Evolutionary conservation across 2,113 vertebrate genomes (phyloP), one percentile per base, ranked within the genome.

Genomic region (Notechis scutatus): DNA sequence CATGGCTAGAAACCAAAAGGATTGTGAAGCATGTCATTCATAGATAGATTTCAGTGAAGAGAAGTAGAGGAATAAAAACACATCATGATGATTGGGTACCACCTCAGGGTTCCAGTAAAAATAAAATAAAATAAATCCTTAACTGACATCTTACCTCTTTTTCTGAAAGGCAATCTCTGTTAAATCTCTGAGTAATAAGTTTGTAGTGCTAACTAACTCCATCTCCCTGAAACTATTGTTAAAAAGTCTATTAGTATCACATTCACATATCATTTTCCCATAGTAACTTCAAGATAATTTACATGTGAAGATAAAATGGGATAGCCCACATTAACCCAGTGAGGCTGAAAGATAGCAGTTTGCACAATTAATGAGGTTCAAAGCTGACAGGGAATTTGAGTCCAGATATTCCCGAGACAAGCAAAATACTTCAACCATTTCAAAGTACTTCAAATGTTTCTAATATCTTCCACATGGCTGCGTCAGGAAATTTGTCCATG

Each of bases 21-120:
- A 94, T 81, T 91, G 95, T 92, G 90, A 95, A 92, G 90, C 89
- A 90, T 95, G 91, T 94, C 94, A 95, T 96, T 95, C 92, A 94
- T 90, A 96, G 91, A 95, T 96, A 92, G 94, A 92, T 94, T 97
- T 96, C 92, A 95, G 93, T 95, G 94, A 95, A 94, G 88, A 95
- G 92, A 95, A 89, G 52, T 86, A 92, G 56, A 74, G 47, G 24
- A 2, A 93, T 92, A 61, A 91, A 96, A 96, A 92, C 55, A 96
- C 94, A 93, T 52, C 74, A 86, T 69, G 87, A 88, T 56, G 91
- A 61, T 89, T 91, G 1, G 87, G 55, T 88, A 96, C 93, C 34
- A 94, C 90, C 88, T 87, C 69, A 94, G 23, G 11, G 14, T 89
- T 59, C 91, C 93, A 94, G 95, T 85, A 57, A 93, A 81, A 81